Base-by-base conservation (phyloP, 2,888 invertebrate species). In the Lasioglossum zephyrum region DNA sequence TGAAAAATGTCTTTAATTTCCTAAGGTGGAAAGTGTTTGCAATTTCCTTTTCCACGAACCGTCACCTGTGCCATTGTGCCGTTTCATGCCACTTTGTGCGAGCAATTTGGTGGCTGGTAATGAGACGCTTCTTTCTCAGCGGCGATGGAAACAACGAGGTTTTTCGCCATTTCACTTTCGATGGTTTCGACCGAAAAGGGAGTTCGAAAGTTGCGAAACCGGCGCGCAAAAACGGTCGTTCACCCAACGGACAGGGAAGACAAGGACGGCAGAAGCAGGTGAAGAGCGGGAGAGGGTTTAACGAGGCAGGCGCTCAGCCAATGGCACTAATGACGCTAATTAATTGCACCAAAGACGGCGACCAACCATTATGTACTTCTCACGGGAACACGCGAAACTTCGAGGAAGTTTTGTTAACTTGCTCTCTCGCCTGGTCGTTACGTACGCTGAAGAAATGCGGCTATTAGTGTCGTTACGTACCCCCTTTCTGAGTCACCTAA, bases 321-420 rank as follows among this genome's bases (percentile, higher is more conserved):
- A 88, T 91, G 92, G 93, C 93, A 92, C 92, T 93, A 93, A 93
- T 92, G 93, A 92, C 92, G 89, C 88, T 93, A 93, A 93, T 93
- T 93, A 93, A 93, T 93, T 91, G 92, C 89, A 84, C 91, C 90
- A 88, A 91, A 92, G 91, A 92, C 91, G 91, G 85, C 88, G 89
- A 90, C 86, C 86, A 90, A 90, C 88, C 85, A 91, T 90, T 91
- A 91, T 89, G 90, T 87, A 83, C 87, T 89, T 89, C 84, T 87
- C 88, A 86, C 89, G 90, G 82, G 89, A 90, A 86, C 91, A 91
- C 89, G 91, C 89, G 87, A 91, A 89, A 90, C 79, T 79, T 79
- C 36, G 73, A 88, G 88, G 87, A 91, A 88, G 89, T 90, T 80
- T 86, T 80, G 83, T 81, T 87, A 72, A 77, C 73, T 79, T 70